Evolutionary conservation across 2,888 invertebrate genomes (phyloP).

Genomic region (Habrosyne pyritoides): DNA sequence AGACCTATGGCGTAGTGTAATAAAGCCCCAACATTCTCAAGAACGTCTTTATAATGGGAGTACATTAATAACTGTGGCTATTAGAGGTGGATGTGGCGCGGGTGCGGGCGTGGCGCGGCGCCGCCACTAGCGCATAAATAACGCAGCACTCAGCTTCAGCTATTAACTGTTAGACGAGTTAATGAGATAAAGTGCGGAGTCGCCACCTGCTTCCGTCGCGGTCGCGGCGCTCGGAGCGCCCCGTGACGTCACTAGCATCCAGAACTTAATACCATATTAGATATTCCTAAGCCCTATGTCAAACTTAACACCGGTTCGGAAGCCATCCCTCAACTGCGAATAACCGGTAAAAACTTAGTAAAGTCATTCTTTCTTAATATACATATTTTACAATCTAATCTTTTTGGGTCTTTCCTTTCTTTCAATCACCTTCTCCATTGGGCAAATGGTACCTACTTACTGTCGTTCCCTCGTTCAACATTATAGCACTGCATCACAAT

Average conservation of each 20-base stretch:
- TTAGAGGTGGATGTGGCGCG: background rate
- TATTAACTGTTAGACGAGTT: constrained; percentile 7
- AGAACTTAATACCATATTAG: background rate
- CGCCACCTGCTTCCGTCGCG: constrained; percentile 13
- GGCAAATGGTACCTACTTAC: no score
- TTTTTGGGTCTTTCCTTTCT: no score
- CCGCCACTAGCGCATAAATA: background rate
- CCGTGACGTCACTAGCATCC: background rate
- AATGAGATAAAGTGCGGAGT: constrained; percentile 13
- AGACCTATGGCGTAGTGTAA: no score
- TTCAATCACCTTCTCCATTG: no score
- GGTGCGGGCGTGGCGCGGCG: background rate
- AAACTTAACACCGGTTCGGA: no score
- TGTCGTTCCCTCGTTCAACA: no score
- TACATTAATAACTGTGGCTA: background rate
- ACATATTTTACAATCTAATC: no score
- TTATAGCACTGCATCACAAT: no score
- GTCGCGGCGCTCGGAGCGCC: background rate
- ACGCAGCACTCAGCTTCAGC: background rate
- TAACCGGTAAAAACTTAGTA: no score
- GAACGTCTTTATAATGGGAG: background rate
- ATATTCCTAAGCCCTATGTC: no score
- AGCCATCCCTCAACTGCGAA: no score
- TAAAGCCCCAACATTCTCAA: background rate
- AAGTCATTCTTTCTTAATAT: no score